phyloP scores from a whole-genome alignment of 2,113 vertebrate species.

The Rhabdomys dilectus region DNA sequence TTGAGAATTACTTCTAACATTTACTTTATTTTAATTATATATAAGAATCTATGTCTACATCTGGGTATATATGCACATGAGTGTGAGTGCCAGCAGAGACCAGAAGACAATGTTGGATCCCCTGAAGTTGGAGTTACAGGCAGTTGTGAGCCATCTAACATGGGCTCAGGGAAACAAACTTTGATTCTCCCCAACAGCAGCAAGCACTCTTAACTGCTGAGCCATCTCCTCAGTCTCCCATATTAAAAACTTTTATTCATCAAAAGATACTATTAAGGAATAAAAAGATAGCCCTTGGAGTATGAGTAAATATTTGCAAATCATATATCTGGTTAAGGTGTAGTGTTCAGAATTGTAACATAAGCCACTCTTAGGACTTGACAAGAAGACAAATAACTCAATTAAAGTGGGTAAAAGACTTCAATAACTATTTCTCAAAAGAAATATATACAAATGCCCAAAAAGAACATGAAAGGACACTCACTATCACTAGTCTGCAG shows the following conservation, averaged over 20 bases:
- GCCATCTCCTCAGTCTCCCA: not conserved
- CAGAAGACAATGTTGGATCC: not conserved
- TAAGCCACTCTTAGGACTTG: not conserved
- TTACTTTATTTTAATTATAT: not conserved
- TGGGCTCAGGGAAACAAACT: not conserved
- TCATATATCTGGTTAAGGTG: not conserved
- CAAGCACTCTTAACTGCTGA: not conserved
- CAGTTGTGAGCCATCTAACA: not conserved
- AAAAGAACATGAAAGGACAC: not conserved
- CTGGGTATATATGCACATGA: not conserved
- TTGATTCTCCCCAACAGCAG: not conserved
- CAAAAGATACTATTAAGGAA: not conserved
- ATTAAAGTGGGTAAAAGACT: not conserved
- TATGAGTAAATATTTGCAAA: not conserved
- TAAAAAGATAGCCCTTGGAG: not conserved
- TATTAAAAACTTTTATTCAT: not conserved
- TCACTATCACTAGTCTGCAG: not conserved
- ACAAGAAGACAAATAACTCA: not conserved
- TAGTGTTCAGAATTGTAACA: constrained; percentile 11
- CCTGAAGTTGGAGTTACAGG: not conserved
- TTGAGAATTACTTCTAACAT: not conserved
- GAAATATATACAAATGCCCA: not conserved
- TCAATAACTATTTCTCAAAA: constrained; percentile 27
- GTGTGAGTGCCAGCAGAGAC: not conserved
- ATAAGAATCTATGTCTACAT: not conserved